phyloP scores from a whole-genome alignment of 1,140 invertebrate genomes.

The Tachypleus tridentatus region DNA sequence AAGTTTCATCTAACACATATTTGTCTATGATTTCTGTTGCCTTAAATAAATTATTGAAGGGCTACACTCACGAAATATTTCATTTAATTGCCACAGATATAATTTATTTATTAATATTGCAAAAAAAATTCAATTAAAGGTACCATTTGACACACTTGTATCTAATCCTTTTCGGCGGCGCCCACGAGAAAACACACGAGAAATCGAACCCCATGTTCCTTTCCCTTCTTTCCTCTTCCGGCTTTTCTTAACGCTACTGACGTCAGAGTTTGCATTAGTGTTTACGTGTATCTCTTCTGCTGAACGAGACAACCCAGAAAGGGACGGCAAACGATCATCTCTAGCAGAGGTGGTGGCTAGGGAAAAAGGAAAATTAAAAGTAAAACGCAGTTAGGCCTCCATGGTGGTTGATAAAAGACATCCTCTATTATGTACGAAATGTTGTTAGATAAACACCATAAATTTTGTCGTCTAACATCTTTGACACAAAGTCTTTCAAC shows the following conservation, averaged over 20 bases:
- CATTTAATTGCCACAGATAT: not conserved
- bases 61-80: too few species aligned
- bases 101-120: too few species aligned
- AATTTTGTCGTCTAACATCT: too few species aligned
- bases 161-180: constrained; percentile 54
- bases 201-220: constrained; percentile 61
- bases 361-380: not conserved
- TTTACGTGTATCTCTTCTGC: constrained; percentile 20
- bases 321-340: not conserved
- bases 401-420: too few species aligned
- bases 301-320: constrained; percentile 11
- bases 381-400: too few species aligned
- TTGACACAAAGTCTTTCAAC: too few species aligned
- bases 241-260: constrained; percentile 20
- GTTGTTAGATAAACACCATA: too few species aligned
- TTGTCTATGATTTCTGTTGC: too few species aligned
- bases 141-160: constrained; percentile 11
- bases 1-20: too few species aligned
- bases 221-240: constrained; percentile 18
- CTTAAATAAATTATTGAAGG: too few species aligned
- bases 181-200: constrained; percentile 63
- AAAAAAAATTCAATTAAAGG: too few species aligned
- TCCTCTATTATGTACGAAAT: too few species aligned
- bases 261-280: constrained; percentile 24
- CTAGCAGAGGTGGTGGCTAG: not conserved